Evolutionary conservation across 2,797 vertebrate genomes (phyloP), one percentile per base, ranked within the genome.

Genomic region (Pseudochromis fuscus): DNA sequence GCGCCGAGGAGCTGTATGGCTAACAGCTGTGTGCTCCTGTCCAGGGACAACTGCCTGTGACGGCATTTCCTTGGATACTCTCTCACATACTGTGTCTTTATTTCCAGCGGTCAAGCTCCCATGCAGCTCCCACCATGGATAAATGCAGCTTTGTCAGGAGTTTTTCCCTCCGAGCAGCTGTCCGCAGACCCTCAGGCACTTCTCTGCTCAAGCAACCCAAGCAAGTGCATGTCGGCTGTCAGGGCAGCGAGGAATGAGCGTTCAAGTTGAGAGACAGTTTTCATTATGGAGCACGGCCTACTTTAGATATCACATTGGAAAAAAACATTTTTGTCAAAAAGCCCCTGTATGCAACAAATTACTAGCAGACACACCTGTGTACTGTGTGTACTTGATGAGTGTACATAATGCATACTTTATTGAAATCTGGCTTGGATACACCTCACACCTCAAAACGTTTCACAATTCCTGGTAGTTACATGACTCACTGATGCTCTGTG

Each of bases 121-220:
- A 77, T 73, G 84, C 87, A 67, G 85, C 50, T 72, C 82, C 86
- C 81, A 75, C 81, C 72, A 59, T 73, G 89, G 84, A 93, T 93
- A 91, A 94, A 93, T 89, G 90, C 91, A 75, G 91, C 93, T 93
- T 93, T 94, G 92, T 93, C 81, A 77, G 64, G 74, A 66, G 72
- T 66, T 91, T 81, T 89, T 82, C 77, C 77, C 87, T 75, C 68
- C 0, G 75, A 87, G 85, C 89, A 92, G 89, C 88, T 91, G 92
- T 92, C 91, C 74, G 60, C 86, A 83, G 82, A 68, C 87, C 79
- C 83, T 86, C 67, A 59, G 85, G 77, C 86, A 59, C 80, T 83
- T 65, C 7, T 75, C 60, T 58, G 81, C 81, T 83, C 69, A 72
- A n/a, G 75, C 77, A 83, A 81, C 77, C 85, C 71, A 35, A 52